Evolutionary conservation across 2,113 vertebrate species (phyloP), one percentile per base, ranked within the genome.

Genomic region (Ictalurus furcatus): DNA sequence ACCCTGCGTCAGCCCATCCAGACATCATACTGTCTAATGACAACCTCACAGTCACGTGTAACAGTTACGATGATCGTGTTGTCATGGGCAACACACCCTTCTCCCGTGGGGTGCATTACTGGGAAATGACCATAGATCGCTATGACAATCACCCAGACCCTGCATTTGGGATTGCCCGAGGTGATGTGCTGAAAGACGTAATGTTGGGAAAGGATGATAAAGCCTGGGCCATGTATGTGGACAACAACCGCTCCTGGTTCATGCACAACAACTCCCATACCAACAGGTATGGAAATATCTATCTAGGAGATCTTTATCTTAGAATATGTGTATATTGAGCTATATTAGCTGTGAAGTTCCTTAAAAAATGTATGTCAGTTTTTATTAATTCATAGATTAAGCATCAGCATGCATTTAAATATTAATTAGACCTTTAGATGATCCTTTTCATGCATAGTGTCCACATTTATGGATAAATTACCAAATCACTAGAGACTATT

Each of bases 211-310:
- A 99, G 94, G 98, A 99, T 16, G 98, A 99, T 94, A 99, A 98
- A 93, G 98, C 98, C 21, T 99, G 98, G 98, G 98, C 98, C 90
- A 99, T 99, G 98, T 99, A 99, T 21, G 98, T 99, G 96, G 98
- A 99, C 96, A 99, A 99, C 93, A 99, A 99, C 95, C 96, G 98
- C 89, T 99, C 98, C 95, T 99, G 98, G 98, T 99, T 99, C 96
- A 99, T 99, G 98, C 98, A 99, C 97, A 99, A 98, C 97, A 99
- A 99, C 92, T 99, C 98, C 0, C 98, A 99, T 96, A 99, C 98
- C 85, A 99, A 99, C 97, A 98, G 98, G 98, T 99, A 95, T 85
- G 37, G 21, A 48, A 14, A 52, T 11, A 52, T 52, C 2, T 52
- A 52, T 52, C 8, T 52, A 40, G 58, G 37, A 80, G 34, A 63